Conservation (phyloP, 2,113 vertebrate genomes). For the Tragelaphus imberbis region DNA sequence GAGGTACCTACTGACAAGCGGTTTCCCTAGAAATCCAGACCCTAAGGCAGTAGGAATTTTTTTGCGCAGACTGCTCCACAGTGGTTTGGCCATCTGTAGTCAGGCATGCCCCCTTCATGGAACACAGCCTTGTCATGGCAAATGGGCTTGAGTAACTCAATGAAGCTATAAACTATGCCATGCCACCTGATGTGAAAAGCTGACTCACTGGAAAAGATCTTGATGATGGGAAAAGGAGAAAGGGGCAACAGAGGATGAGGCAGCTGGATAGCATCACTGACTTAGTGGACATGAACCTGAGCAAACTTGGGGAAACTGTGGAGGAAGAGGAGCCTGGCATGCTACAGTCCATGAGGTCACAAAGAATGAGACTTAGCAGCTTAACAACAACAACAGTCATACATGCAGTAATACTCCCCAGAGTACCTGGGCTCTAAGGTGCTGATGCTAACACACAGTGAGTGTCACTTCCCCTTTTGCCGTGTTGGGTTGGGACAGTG, state of each 20-base stretch:
- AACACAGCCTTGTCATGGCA: neutral
- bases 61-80: neutral
- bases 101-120: neutral
- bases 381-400: neutral
- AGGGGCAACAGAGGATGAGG: neutral
- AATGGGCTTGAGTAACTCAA: neutral
- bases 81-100: neutral
- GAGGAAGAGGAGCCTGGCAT: neutral
- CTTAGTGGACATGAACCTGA: neutral
- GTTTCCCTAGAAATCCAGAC: neutral
- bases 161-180: neutral
- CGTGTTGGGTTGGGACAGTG: neutral
- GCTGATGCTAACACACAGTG: neutral
- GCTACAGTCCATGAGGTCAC: neutral
- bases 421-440: neutral
- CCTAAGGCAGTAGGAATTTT: neutral
- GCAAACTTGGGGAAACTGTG: neutral
- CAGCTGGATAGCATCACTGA: neutral
- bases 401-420: neutral
- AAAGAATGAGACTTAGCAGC: neutral
- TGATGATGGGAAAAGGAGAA: neutral
- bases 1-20: neutral
- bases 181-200: neutral
- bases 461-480: neutral
- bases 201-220: neutral